Evolutionary conservation across 1,140 invertebrate genomes (phyloP).

Genomic region (Marisa cornuarietis): DNA sequence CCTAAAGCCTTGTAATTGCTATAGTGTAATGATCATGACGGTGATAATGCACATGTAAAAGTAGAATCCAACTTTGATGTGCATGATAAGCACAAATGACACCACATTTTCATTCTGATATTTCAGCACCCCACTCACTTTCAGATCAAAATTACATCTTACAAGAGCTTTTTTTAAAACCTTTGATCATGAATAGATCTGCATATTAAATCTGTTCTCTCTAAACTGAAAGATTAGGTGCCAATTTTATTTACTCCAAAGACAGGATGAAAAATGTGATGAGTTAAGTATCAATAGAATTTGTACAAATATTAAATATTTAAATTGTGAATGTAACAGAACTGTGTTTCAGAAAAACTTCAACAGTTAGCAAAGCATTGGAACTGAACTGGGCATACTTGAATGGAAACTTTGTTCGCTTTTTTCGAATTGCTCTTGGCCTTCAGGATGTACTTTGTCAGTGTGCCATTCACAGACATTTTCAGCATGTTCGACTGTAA

Average conservation of each 20-base stretch:
- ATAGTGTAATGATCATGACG: no score
- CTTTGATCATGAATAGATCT: neutral
- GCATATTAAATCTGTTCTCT: neutral
- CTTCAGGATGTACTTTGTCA: neutral
- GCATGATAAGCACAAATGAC: no score
- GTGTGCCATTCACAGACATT: slow-evolving; percentile 8
- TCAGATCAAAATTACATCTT: no score
- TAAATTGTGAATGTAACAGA: neutral
- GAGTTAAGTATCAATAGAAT: neutral
- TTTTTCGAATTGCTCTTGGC: neutral
- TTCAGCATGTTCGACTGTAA: slow-evolving; percentile 1
- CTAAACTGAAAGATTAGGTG: neutral
- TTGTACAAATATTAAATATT: neutral
- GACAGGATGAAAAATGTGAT: neutral
- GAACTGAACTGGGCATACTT: slow-evolving; percentile 7
- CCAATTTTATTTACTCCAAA: neutral
- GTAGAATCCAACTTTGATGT: no score
- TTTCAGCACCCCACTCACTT: no score
- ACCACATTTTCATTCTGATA: no score
- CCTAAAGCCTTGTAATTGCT: neutral
- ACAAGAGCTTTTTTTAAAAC: neutral
- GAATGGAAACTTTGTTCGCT: slow-evolving; percentile 7
- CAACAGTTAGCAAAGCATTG: neutral
- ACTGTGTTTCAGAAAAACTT: neutral
- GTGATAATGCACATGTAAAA: no score